Percentiles rank a stretch among this genome's conserved stretches.
Conservation (phyloP, 2,888 invertebrate species). For the Microctonus aethiopoides region DNA sequence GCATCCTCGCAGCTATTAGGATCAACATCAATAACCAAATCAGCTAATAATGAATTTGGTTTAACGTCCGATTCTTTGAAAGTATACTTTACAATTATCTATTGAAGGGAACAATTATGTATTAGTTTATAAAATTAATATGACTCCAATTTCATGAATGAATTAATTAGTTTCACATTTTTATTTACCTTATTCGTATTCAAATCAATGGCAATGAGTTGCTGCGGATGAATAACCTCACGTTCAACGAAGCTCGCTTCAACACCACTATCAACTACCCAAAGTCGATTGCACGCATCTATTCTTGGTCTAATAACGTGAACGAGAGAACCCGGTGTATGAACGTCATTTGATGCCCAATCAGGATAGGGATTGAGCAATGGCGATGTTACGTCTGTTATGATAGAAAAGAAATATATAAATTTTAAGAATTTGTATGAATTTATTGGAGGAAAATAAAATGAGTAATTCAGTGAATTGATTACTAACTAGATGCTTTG, state of each 20-base stretch:
- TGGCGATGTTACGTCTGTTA: constrained; percentile 75
- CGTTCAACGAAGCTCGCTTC: constrained; percentile 77
- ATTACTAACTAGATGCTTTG: constrained; percentile 36
- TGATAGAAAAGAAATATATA: neutral
- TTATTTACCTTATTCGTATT: constrained; percentile 75
- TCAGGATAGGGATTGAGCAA: constrained; percentile 80
- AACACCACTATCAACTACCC: constrained; percentile 85
- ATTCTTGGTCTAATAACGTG: constrained; percentile 80
- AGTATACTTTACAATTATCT: constrained; percentile 73
- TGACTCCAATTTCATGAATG: neutral
- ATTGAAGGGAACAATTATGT: constrained; percentile 5
- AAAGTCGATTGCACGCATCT: constrained; percentile 82
- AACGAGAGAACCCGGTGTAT: constrained; percentile 72
- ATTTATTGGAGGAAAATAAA: neutral
- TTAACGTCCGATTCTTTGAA: constrained; percentile 77
- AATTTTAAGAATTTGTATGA: neutral
- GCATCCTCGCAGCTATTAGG: constrained; percentile 79
- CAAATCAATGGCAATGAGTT: constrained; percentile 76
- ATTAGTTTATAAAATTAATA: neutral
- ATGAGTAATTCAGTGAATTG: neutral
- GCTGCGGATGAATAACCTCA: constrained; percentile 69
- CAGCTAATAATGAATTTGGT: constrained; percentile 83
- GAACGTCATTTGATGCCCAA: constrained; percentile 82
- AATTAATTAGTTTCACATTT: neutral
- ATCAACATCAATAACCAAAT: constrained; percentile 79